A percentile compares a stretch with the other conserved stretches of the same genome.
Conservation (phyloP, 2,113 vertebrate genomes). For the Otis tarda region DNA sequence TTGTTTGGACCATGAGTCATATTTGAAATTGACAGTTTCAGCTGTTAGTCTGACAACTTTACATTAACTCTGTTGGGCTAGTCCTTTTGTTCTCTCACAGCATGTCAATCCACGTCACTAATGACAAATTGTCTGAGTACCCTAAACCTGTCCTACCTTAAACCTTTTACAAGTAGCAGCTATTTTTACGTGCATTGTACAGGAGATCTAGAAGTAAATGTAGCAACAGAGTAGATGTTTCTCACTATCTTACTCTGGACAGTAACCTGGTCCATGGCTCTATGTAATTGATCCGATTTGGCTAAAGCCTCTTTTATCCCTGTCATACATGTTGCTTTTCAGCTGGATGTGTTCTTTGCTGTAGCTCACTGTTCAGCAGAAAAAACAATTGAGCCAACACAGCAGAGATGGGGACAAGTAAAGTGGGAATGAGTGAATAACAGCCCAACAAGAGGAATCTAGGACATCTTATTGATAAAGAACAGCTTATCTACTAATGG, state of each 20-base stretch:
- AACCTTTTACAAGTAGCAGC: neutral
- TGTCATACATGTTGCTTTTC: neutral
- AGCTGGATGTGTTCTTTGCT: neutral
- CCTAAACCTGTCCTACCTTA: neutral
- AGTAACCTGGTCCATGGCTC: neutral
- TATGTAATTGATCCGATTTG: neutral
- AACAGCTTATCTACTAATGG: neutral
- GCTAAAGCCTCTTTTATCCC: neutral
- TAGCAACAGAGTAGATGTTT: neutral
- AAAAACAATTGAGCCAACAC: neutral
- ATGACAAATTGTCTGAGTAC: neutral
- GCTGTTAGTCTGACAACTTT: neutral
- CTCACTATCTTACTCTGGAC: neutral
- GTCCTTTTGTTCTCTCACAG: neutral
- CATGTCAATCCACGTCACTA: neutral
- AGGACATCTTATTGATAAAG: neutral
- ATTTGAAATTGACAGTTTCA: neutral
- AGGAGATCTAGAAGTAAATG: neutral
- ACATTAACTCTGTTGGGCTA: neutral
- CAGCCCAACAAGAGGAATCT: neutral
- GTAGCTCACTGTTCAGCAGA: neutral
- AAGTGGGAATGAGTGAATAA: neutral
- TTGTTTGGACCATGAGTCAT: constrained; percentile 24
- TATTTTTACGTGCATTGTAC: neutral
- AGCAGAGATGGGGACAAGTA: neutral